phyloP scores from a whole-genome alignment of 2,113 vertebrate species.

The Tursiops truncatus region DNA sequence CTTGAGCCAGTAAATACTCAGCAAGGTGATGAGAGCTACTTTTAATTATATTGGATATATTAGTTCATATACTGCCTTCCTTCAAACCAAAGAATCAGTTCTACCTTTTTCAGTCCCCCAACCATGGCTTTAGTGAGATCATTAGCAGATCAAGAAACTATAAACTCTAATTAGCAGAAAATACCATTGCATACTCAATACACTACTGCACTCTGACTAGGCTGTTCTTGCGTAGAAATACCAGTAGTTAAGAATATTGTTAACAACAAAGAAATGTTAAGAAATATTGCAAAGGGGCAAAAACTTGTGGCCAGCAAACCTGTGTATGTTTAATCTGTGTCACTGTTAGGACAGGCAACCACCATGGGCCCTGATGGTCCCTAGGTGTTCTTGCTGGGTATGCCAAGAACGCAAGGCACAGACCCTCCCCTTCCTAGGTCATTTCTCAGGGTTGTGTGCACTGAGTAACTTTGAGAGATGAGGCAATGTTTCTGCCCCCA shows the following conservation, averaged over 20 bases:
- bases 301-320: not conserved
- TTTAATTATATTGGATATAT: not conserved
- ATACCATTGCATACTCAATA: not conserved
- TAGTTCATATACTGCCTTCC: not conserved
- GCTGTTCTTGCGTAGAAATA: not conserved
- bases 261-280: not conserved
- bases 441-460: not conserved
- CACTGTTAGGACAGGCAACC: not conserved
- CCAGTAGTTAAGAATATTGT: not conserved
- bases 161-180: not conserved
- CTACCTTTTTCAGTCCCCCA: not conserved
- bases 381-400: not conserved
- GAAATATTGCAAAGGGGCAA: not conserved
- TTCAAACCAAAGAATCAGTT: conserved; percentile 25
- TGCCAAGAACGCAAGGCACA: not conserved
- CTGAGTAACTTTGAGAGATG: not conserved
- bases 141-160: not conserved
- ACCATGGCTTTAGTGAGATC: not conserved
- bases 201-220: not conserved
- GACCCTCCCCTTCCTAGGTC: not conserved
- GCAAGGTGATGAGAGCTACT: not conserved
- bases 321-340: not conserved
- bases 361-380: not conserved
- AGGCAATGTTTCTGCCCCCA: not conserved
- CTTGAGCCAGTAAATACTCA: conserved; percentile 18